Conservation (phyloP, 2,113 vertebrate genomes). For the Macrotis lagotis region DNA sequence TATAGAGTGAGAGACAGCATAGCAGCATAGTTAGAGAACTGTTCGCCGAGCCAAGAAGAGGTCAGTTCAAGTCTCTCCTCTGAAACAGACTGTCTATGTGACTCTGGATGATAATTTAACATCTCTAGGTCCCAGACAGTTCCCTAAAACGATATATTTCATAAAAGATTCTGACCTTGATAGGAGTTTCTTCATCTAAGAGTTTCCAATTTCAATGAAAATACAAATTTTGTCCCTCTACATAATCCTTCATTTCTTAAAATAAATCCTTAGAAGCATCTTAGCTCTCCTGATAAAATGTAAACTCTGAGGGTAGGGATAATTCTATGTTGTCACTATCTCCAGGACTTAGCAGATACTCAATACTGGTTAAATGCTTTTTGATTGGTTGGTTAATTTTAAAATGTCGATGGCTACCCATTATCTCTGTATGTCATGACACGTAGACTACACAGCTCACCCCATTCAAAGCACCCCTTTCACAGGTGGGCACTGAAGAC, state of each 20-base stretch:
- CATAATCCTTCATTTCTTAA: neutral
- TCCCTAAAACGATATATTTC: neutral
- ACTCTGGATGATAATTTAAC: neutral
- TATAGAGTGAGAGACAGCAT: neutral
- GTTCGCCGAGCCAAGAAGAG: neutral
- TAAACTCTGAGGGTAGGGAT: neutral
- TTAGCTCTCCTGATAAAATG: neutral
- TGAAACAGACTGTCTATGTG: neutral
- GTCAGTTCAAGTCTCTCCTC: neutral
- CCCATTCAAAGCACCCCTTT: neutral
- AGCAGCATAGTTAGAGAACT: neutral
- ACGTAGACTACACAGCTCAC: neutral
- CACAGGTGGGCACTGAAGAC: neutral
- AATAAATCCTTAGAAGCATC: neutral
- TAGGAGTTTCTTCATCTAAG: neutral
- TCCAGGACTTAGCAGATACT: neutral
- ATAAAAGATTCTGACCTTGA: no score
- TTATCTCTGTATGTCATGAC: neutral
- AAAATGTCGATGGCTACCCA: neutral
- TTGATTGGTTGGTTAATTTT: neutral
- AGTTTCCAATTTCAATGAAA: neutral
- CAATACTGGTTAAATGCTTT: neutral
- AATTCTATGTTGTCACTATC: neutral
- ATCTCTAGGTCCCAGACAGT: neutral
- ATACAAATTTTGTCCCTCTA: neutral